Evolutionary conservation across 1,140 invertebrate genomes (phyloP), one percentile per base, ranked within the genome.

Genomic region (Steinernema feltiae): DNA sequence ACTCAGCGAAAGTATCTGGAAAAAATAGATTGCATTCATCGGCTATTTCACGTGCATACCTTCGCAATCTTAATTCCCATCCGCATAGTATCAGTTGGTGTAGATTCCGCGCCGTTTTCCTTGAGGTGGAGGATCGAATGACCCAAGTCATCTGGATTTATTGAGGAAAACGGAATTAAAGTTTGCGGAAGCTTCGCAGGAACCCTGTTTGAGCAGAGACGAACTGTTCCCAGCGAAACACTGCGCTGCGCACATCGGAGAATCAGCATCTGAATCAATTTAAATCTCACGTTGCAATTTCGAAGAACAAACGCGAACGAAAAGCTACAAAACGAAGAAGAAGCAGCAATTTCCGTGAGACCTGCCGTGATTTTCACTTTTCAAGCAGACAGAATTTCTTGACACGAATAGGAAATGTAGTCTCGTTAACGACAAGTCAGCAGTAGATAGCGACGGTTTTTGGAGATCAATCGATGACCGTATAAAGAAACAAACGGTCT

Each of bases 1-100:
- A 17, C 79, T 48, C 15, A 82, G 27, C 2, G 81, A 82, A 48
- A 75, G 82, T 0, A 80, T 0, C 81, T 82, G 29, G 82, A 82
- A 80, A 30, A 18, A 7, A 32, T 27, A 48, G 12, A 53, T 48
- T 76, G 32, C 15, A 78, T 32, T 80, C 18, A 79, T 21, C 21
- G 74, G 7, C 18, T 7, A 24, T 72, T 17, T 71, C 17, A 69
- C 27, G 48, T 35, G 81, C 32, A 32, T 48, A 82, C 81, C 72
- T 82, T 82, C n/a, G 81, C 82, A 48, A 80, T 72, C n/a, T 73
- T 30, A 27, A 82, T 71, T 1, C 74, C 76, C 29, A 53, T 73
- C 21, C 70, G 78, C 24, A 81, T 15, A 21, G 72, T 29, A 72
- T 81, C 80, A 1, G 81, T 81, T 70, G 76, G 31, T 32, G 80